A percentile compares a stretch with the other conserved stretches of the same genome.
Evolutionary conservation across 1,140 invertebrate genomes (phyloP).

Genomic region (Heliconius melpomene): DNA sequence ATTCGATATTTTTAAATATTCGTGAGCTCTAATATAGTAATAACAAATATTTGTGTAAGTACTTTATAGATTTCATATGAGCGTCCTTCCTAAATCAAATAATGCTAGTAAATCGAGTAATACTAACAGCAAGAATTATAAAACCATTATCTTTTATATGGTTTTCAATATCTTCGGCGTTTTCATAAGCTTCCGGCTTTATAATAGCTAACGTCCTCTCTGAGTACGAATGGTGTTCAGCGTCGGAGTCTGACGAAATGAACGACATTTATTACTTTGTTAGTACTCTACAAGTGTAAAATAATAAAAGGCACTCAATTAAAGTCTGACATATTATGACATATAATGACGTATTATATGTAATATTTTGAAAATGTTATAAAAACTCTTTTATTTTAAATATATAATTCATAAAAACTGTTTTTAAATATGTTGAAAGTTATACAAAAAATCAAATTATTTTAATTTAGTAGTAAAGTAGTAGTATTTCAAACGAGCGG

Average conservation of each 20-base stretch:
- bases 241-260: conserved; percentile 51
- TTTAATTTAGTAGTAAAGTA: neutral
- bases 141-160: conserved; percentile 88
- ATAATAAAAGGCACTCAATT: neutral
- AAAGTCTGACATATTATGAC: neutral
- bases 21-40: too few relatives aligned
- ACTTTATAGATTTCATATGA: too few relatives aligned
- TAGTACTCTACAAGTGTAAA: neutral
- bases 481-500: neutral
- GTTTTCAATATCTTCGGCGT: conserved; percentile 86
- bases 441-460: neutral
- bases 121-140: conserved; percentile 83
- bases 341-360: neutral
- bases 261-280: conserved; percentile 49
- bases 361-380: neutral
- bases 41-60: too few relatives aligned
- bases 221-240: conserved; percentile 63
- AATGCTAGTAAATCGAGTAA: neutral
- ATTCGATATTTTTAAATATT: too few relatives aligned
- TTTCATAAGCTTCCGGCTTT: conserved; percentile 89
- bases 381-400: neutral
- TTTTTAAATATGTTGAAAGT: neutral
- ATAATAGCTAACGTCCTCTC: conserved; percentile 89
- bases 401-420: neutral
- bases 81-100: too few relatives aligned